Percentiles rank a stretch among this genome's conserved stretches.
Conservation (phyloP, 2,888 invertebrate species). For the Microplitis manilae region DNA sequence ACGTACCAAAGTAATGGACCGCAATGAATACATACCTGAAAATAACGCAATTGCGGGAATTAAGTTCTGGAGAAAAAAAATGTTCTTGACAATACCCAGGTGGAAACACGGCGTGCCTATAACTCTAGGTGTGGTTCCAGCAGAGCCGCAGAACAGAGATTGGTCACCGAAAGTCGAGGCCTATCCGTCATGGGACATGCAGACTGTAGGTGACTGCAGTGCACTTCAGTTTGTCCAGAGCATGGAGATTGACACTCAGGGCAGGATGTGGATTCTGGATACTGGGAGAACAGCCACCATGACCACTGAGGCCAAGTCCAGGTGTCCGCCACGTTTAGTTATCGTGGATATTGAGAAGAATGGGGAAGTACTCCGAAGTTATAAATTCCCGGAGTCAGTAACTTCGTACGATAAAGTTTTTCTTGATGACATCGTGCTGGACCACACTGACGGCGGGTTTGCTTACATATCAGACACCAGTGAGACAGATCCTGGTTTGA, state of each 20-base stretch:
- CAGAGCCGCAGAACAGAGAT: constrained; percentile 71
- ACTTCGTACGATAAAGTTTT: constrained; percentile 76
- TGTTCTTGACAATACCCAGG: constrained; percentile 81
- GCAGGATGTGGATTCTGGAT: constrained; percentile 74
- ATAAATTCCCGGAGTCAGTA: constrained; percentile 77
- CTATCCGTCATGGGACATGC: constrained; percentile 82
- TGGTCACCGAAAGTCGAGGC: constrained; percentile 77
- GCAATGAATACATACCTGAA: constrained; percentile 77
- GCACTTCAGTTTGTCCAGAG: constrained; percentile 84
- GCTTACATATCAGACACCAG: constrained; percentile 84
- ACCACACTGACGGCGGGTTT: constrained; percentile 78
- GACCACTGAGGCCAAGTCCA: constrained; percentile 67
- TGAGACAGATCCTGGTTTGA: constrained; percentile 79
- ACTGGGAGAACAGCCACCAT: constrained; percentile 79
- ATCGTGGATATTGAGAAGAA: constrained; percentile 79
- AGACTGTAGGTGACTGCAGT: constrained; percentile 78
- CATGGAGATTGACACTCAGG: constrained; percentile 81
- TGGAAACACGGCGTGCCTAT: constrained; percentile 82
- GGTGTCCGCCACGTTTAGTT: constrained; percentile 80
- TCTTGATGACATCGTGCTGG: constrained; percentile 82
- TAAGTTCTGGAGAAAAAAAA: constrained; percentile 78
- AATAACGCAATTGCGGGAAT: constrained; percentile 81
- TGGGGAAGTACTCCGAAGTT: constrained; percentile 73
- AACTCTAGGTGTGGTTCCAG: constrained; percentile 77
- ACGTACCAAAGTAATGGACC: constrained; percentile 74